Evolutionary conservation across 2,888 invertebrate genomes (phyloP), one percentile per base, ranked within the genome.

Genomic region (Penaeus monodon): DNA sequence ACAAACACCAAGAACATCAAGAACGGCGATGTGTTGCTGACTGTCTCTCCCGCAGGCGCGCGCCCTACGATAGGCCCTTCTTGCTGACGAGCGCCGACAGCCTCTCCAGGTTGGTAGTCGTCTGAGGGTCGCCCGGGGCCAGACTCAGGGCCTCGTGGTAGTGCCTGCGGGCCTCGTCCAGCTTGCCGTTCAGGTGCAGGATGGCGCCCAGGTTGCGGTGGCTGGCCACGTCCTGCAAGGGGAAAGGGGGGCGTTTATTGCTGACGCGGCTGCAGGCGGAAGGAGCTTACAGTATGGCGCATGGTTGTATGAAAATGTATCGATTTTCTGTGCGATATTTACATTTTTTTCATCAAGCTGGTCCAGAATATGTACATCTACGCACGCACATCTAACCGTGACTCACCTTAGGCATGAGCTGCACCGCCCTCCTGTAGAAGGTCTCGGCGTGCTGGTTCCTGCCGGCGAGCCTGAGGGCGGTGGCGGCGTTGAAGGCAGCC

Each of bases 401-500:
- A 90, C 91, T 91, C 91, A 93, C 93, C 87, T 92, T 91, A 74
- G 93, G 93, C 88, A 91, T 91, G 22, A 93, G 89, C 74, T 91
- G 90, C 10, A 92, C 92, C 29, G 93, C 93, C 89, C 91, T 91
- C 57, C 91, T 90, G 90, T 93, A 93, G 86, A 92, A 91, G 78
- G 91, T 91, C 90, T 93, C 93, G 22, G 93, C 93, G 78, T 92
- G 92, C 14, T 91, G 89, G 88, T 92, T 92, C 78, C 92, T 91
- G 7, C 92, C 92, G 27, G 92, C 91, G 91, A 93, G 92, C 87
- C 93, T 91, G 81, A 93, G 91, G 17, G 92, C 92, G 88, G 93
- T 93, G 79, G 93, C 93, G n/a, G 93, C 92, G 91, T 92, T 93
- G 90, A 93, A 93, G 57, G 92, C 90, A 64, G 93, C 91, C 85